Base-by-base conservation (phyloP, 1,140 invertebrate species). In the Drosophila triauraria region DNA sequence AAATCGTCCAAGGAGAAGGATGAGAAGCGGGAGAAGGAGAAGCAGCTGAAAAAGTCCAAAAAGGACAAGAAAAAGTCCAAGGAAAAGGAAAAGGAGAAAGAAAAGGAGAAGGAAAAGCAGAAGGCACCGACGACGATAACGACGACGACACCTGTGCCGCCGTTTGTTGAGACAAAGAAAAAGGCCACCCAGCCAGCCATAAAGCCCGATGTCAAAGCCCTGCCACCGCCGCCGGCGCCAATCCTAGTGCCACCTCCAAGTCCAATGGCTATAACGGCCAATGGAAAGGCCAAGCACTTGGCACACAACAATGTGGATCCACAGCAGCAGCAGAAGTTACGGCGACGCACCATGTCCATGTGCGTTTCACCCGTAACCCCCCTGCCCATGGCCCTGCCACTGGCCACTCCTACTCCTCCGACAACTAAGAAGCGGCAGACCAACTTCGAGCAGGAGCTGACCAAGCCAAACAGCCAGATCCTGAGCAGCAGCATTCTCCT, bases 381-480 rank as follows among this genome's bases (percentile, higher is more conserved):
- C 2, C 23, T 40, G 3, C 6, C 67, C 1, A 6, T 54, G 9
- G 17, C 51, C 2, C n/a, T 32, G 1, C n/a, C 69, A 8, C 30
- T 54, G 40, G 1, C 17, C 46, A 13, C 20, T 46, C 32, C 46
- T 13, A 70, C 62, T 13, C 43, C 63, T 6, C 50, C 71, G 3
- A 48, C 70, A 15, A 30, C 65, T 0, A 92, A 92, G 68, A 92
- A 92, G 54, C 80, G 91, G 0, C 91, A 92, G 53, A 83, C 91
- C 1, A 92, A 92, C 50, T 92, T 92, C 42, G 91, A 92, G 20
- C 91, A 92, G 59, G 91, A 92, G 63, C 64, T 91, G 2, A 92
- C 75, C 6, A 92, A 92, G 43, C 84, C 85, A 6, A 91, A 91
- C 9, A 88, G 85, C 20, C 84, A 88, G 69, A 88, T 88, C 20